phyloP scores from a whole-genome alignment of 92 coral and sea anemone genomes.

The Epizoanthus ramosus region DNA sequence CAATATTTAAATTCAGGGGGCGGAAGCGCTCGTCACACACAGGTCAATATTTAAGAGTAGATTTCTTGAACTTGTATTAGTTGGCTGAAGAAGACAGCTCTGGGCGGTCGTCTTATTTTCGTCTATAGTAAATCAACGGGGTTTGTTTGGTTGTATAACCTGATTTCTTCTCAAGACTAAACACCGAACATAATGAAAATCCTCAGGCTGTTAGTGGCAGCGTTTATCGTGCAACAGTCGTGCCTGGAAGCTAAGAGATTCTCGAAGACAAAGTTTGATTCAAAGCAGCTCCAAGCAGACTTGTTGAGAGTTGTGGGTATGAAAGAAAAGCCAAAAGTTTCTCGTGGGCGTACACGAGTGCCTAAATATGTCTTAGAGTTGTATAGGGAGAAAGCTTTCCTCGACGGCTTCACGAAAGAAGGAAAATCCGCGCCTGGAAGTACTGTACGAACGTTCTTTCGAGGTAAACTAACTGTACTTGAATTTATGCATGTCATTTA shows the following conservation, averaged over 20 bases:
- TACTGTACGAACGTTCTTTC: conserved; percentile 84
- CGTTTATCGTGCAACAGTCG: conserved; percentile 13
- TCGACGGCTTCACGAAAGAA: conserved; percentile 68
- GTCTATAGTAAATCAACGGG: neutral
- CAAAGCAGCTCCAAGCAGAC: conserved; percentile 67
- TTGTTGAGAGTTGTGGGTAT: conserved; percentile 78
- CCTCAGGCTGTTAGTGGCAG: neutral
- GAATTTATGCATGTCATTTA: conserved; percentile 34
- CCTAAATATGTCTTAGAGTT: conserved; percentile 86
- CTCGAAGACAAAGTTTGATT: conserved; percentile 47
- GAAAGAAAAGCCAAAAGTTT: conserved; percentile 75
- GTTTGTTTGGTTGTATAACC: neutral
- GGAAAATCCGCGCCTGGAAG: conserved; percentile 67
- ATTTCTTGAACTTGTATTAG: conserved; percentile 15
- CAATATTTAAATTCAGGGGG: conserved; percentile 45
- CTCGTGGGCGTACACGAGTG: conserved; percentile 78
- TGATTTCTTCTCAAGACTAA: neutral
- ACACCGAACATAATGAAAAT: conserved; percentile 7
- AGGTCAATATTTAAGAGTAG: conserved; percentile 47
- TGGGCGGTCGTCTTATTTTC: conserved; percentile 11
- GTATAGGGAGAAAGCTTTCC: conserved; percentile 73
- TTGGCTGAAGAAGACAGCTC: conserved; percentile 4
- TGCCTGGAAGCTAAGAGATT: conserved; percentile 32
- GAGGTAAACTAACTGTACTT: conserved; percentile 66
- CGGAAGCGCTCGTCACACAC: conserved; percentile 43